Base-by-base conservation (phyloP, 2,113 vertebrate genomes). In the Centropus unirufus region DNA sequence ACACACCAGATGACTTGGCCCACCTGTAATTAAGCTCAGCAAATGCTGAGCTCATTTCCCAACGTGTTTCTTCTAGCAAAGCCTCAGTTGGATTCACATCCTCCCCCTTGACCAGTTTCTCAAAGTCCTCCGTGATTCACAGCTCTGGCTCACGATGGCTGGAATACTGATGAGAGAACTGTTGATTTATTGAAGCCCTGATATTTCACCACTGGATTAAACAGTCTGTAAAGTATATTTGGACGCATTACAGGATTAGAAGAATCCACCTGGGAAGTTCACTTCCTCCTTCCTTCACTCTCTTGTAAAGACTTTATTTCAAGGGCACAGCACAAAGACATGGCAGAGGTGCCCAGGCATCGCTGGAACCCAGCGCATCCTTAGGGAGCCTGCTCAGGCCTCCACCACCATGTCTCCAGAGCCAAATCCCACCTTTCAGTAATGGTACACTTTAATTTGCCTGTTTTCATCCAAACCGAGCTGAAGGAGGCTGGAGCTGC, bases 391-490 rank as follows among this genome's bases (percentile, higher is more conserved):
- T 2, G 10, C 55, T 12, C 1, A 0, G 34, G 6, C 11, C 44
- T 14, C 18, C 1, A 2, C 24, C 32, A 29, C 68, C 29, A 5
- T 2, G 79, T 34, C 55, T 39, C 34, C 51, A 54, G 91, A 79
- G 27, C 26, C 14, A 8, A 22, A 23, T 23, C 39, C 32, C 83
- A 52, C 63, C 75, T 82, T 27, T 98, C 75, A 99, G 93, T 96
- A 99, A 55, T 94, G 98, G 93, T 98, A 99, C 67, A 99, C 98
- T 90, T 98, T 98, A 86, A 99, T 98, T 49, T 98, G 97, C 39
- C 98, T 97, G 87, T 98, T 98, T 12, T 98, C 98, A 87, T 99
- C 99, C 96, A 99, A 95, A 4, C 98, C 98, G 18, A 99, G 98
- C 90, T 99, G 99, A 19, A 99, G 83, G 4, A 99, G 91, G 80